phyloP scores from a whole-genome alignment of 2,113 vertebrate genomes.

The Erythrocercus mccallii region DNA sequence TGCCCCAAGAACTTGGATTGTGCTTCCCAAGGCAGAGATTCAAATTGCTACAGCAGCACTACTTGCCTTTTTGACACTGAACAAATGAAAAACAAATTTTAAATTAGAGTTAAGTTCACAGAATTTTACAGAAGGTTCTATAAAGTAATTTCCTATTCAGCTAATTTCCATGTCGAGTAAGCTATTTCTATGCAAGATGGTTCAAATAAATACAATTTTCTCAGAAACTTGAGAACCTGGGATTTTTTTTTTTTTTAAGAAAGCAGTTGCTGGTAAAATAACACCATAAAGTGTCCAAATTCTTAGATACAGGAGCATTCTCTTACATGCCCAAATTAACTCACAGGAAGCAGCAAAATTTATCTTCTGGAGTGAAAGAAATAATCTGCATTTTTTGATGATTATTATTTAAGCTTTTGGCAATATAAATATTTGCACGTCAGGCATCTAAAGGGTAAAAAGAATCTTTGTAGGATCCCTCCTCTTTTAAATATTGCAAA shows the following conservation, averaged over 20 bases:
- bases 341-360: slow-evolving; percentile 60
- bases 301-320: slow-evolving; percentile 29
- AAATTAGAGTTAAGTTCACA: slow-evolving; percentile 1
- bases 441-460: not conserved
- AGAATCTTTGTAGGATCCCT: not conserved
- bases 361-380: slow-evolving; percentile 62
- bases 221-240: not conserved
- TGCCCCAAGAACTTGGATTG: not conserved
- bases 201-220: not conserved
- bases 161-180: not conserved
- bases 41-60: slow-evolving; percentile 9
- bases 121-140: not conserved
- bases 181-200: not conserved
- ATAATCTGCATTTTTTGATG: not conserved
- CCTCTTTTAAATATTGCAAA: not conserved
- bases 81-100: slow-evolving; percentile 38
- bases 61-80: slow-evolving; percentile 25
- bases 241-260: not conserved
- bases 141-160: slow-evolving; percentile 3
- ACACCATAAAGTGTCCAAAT: not conserved
- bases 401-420: not conserved
- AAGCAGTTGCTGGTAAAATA: not conserved
- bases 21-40: slow-evolving; percentile 2
- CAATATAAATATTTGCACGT: slow-evolving; percentile 14
- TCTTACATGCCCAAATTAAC: slow-evolving; percentile 54